Evolutionary conservation across 2,797 vertebrate genomes (phyloP).

Genomic region (Manis pentadactyla): DNA sequence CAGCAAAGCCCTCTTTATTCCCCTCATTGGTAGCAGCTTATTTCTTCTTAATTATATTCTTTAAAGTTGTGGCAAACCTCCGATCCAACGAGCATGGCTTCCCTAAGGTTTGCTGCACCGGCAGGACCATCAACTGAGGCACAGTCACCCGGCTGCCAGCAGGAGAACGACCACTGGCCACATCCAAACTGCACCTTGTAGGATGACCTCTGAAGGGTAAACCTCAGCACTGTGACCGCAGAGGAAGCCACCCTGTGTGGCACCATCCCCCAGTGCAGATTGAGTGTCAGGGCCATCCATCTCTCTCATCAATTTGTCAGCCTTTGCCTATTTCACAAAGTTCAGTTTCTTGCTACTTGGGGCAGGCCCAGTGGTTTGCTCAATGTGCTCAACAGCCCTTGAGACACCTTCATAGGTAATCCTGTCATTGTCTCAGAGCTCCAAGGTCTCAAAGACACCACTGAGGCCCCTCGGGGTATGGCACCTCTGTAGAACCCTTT

Average conservation of each 20-base stretch:
- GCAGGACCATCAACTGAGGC: conserved; percentile 94
- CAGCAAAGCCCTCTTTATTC: neutral
- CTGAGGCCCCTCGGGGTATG: neutral
- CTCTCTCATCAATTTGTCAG: conserved; percentile 93
- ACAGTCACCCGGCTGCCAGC: conserved; percentile 72
- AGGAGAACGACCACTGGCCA: neutral
- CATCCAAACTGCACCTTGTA: conserved; percentile 93
- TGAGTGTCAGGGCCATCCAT: conserved; percentile 94
- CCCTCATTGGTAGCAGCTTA: neutral
- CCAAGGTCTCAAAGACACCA: neutral
- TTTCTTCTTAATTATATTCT: conserved; percentile 75
- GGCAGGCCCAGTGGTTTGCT: neutral
- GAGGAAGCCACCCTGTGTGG: neutral
- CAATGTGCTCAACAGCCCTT: neutral
- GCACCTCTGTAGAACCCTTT: neutral
- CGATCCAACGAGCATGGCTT: conserved; percentile 90
- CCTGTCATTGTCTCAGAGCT: neutral
- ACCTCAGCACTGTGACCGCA: conserved; percentile 51
- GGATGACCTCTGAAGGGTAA: conserved; percentile 92
- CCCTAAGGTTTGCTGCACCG: neutral
- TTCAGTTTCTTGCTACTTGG: conserved; percentile 86
- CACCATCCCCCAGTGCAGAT: conserved; percentile 87
- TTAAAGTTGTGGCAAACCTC: neutral
- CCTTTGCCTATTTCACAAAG: conserved; percentile 91
- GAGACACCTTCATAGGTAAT: neutral